A percentile compares a stretch with the other conserved stretches of the same genome.
Evolutionary conservation across 1,140 invertebrate genomes (phyloP).

Genomic region (Drosophila novamexicana): DNA sequence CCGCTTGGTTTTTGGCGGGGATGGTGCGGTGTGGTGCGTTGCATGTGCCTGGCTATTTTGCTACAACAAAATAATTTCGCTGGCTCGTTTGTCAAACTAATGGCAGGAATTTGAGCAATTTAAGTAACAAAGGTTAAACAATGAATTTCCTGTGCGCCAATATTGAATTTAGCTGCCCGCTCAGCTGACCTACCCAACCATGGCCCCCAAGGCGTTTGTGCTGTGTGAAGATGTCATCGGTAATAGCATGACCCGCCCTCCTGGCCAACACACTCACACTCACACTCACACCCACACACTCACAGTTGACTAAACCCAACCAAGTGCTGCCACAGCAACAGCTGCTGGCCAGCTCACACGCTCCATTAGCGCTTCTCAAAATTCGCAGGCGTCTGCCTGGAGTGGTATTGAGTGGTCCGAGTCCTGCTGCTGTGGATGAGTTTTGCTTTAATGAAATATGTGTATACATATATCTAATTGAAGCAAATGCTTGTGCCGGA

Average conservation of each 20-base stretch:
- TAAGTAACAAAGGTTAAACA: conserved; percentile 82
- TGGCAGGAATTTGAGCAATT: conserved; percentile 80
- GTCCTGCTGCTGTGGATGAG: conserved; percentile 33
- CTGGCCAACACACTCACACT: conserved; percentile 17
- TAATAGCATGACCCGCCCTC: not conserved
- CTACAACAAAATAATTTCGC: conserved; percentile 78
- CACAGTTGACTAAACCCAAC: conserved; percentile 62
- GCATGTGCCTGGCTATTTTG: conserved; percentile 43
- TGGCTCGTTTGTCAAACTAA: conserved; percentile 82
- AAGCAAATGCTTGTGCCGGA: conserved; percentile 63
- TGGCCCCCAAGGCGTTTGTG: conserved; percentile 11
- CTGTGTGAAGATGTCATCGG: conserved; percentile 55
- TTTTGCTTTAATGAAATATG: conserved; percentile 65
- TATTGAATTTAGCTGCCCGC: conserved; percentile 72
- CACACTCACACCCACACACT: not conserved
- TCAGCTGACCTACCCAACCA: not conserved
- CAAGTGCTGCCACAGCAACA: conserved; percentile 55
- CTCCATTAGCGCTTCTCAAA: conserved; percentile 70
- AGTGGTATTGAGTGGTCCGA: conserved; percentile 24
- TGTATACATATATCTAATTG: conserved; percentile 48
- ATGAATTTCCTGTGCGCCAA: conserved; percentile 71
- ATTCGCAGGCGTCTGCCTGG: conserved; percentile 19
- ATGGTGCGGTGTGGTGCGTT: not conserved
- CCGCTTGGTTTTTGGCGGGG: conserved; percentile 28
- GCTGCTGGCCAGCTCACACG: conserved; percentile 63